These are phyloP conservation scores for Hippocampus comes DNA, from an alignment of 2,113 vertebrate species.

Conservation along the genomic window DNA sequence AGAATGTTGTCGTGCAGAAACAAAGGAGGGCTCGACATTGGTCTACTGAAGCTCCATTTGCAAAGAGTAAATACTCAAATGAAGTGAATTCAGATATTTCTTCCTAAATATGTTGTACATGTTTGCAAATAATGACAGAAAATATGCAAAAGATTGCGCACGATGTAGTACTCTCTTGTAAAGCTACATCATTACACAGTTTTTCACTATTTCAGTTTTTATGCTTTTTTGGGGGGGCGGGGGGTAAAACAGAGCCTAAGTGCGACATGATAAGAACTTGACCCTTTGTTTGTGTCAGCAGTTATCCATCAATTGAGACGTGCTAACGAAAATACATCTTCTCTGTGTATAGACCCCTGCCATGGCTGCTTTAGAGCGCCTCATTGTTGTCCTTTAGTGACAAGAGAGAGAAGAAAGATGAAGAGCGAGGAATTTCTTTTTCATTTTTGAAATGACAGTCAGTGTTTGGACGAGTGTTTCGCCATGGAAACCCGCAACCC, in stretches of 20 bases:
- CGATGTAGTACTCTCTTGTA: neutral
- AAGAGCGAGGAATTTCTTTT: neutral
- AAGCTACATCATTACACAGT: neutral
- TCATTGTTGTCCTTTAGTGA: too few relatives aligned
- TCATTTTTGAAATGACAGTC: neutral
- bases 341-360: too few relatives aligned
- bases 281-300: neutral
- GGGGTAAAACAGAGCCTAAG: too few relatives aligned
- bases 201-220: neutral
- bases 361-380: too few relatives aligned
- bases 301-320: too few relatives aligned
- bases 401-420: too few relatives aligned
- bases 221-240: neutral
- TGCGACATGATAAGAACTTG: neutral
- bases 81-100: neutral
- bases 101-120: too few relatives aligned
- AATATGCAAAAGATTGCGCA: neutral
- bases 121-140: neutral
- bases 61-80: neutral
- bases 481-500: too few relatives aligned
- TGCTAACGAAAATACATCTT: too few relatives aligned
- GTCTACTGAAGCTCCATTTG: neutral
- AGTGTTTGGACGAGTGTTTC: neutral
- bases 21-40: neutral
- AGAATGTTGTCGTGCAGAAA: neutral